Conservation (phyloP, 2,113 vertebrate species). For the Urocitellus parryii region DNA sequence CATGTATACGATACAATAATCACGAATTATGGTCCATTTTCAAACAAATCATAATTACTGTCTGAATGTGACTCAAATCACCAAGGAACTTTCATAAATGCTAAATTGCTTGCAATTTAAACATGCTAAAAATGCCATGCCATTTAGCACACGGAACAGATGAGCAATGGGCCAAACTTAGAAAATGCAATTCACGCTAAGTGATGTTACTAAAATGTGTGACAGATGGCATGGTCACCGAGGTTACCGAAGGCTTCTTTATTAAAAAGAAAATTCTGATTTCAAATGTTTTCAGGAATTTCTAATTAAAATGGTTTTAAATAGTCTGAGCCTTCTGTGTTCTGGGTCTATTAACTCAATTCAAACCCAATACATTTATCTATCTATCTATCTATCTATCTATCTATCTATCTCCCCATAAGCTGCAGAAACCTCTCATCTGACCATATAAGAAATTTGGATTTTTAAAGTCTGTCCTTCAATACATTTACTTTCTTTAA, state of each 20-base stretch:
- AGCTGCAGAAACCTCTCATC: background rate
- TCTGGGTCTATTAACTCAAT: background rate
- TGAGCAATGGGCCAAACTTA: conserved; percentile 57
- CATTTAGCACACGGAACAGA: conserved; percentile 35
- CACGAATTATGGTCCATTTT: conserved; percentile 59
- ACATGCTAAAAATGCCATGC: conserved; percentile 64
- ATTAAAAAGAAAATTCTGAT: background rate
- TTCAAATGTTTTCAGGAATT: conserved; percentile 51
- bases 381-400: no score
- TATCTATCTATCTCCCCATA: background rate
- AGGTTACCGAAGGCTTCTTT: conserved; percentile 43
- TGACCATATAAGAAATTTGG: background rate
- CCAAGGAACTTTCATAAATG: conserved; percentile 63
- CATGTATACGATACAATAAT: conserved; percentile 71
- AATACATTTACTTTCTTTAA: background rate
- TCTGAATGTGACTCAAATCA: conserved; percentile 40
- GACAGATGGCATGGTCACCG: conserved; percentile 55
- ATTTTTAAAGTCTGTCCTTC: background rate
- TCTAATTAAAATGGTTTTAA: conserved; percentile 44
- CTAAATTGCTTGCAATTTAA: conserved; percentile 59
- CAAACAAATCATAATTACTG: conserved; percentile 78
- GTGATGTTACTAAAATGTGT: conserved; percentile 49
- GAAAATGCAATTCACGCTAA: conserved; percentile 61
- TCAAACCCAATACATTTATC: background rate
- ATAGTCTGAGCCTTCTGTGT: background rate